These are phyloP conservation scores for Solenodon paradoxus DNA, from an alignment of 2,113 vertebrate species.

Conservation along the genomic window DNA sequence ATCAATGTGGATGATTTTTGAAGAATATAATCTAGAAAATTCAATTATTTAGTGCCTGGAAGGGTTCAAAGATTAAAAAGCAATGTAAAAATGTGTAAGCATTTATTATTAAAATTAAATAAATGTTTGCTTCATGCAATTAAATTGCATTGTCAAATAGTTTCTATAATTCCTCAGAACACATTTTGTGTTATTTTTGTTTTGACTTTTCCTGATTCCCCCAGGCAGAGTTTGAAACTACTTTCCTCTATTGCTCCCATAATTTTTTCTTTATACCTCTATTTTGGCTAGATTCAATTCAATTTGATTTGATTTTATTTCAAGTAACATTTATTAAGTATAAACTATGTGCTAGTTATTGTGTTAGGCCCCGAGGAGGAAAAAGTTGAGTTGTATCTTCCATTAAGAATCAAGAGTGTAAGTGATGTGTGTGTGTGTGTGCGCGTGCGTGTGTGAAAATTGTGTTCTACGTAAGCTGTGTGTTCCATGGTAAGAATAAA, in stretches of 20 bases:
- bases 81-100: conserved; percentile 51
- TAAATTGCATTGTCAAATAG: conserved; percentile 40
- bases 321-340: conserved; percentile 38
- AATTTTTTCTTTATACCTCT: not conserved
- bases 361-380: not conserved
- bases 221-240: conserved; percentile 10
- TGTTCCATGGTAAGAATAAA: not conserved
- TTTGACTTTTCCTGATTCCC: not conserved
- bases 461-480: not conserved
- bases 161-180: conserved; percentile 21
- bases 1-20: conserved; percentile 61
- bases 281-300: not conserved
- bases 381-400: not conserved
- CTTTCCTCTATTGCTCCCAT: not conserved
- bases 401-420: too few species aligned
- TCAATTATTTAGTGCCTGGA: conserved; percentile 71
- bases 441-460: not conserved
- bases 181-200: conserved; percentile 33
- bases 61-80: conserved; percentile 64
- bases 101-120: conserved; percentile 73
- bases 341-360: conserved; percentile 1
- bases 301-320: conserved; percentile 37
- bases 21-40: conserved; percentile 66
- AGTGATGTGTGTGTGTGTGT: rapidly evolving
- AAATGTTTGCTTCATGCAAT: conserved; percentile 55